Base-by-base conservation (phyloP, 2,888 invertebrate species). In the Meta bourneti region DNA sequence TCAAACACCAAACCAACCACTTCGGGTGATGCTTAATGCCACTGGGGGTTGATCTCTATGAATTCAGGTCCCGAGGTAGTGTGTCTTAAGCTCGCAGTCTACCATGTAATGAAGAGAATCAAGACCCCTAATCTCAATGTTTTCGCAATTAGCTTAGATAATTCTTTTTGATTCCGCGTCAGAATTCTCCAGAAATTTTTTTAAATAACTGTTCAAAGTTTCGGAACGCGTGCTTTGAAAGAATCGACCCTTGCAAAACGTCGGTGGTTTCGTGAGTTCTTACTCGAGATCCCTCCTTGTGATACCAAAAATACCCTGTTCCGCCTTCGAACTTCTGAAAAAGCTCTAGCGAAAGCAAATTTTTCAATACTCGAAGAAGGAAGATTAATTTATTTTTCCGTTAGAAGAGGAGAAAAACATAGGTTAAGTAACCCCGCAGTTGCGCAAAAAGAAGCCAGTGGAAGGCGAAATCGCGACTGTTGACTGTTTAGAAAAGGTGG, bases 361-460 rank as follows among this genome's bases (percentile, higher is more conserved):
- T 61, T 61, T 61, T 61, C 61, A 61, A 61, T 61, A 61, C 61
- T 61, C 61, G 11, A 61, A 61, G 8, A 61, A 34, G 4, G 4
- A 34, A 61, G 61, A 61, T 11, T 61, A 61, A 61, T 79, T 9
- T 54, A 61, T 61, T 79, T 61, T 79, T 13, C 79, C 34, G 9
- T 61, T 54, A 79, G 34, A 34, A 79, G 61, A 61, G 79, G 61
- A 69, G 34, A 79, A 79, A 79, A 79, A 61, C 79, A 34, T 61
- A 61, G 79, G 79, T 79, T 79, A 79, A 79, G 79, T 79, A 69
- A 79, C 61, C 61, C 61, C 16, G 61, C 20, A 34, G 61, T 19
- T 79, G 54, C 79, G 79, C 34, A 77, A 61, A 61, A 49, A 13
- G 5, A 19, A 72, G 6, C 48, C 6, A 61, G 16, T 9, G 61